Evolutionary conservation across 1,140 invertebrate genomes (phyloP).

Genomic region (Conopomorpha cramerella): DNA sequence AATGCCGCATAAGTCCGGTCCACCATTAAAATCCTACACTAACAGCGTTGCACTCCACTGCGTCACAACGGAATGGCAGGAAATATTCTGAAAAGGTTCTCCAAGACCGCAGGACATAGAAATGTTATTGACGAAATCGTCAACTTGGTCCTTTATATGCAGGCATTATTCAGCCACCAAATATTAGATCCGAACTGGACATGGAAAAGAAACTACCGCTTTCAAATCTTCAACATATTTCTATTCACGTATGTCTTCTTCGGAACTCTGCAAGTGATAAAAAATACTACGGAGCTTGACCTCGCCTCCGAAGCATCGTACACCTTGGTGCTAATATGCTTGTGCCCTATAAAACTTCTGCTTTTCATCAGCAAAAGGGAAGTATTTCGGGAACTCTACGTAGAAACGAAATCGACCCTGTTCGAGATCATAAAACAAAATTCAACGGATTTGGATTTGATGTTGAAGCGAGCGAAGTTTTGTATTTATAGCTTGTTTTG

Average conservation of each 20-base stretch:
- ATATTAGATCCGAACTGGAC: constrained; percentile 31
- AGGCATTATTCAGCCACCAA: constrained; percentile 28
- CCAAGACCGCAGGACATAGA: constrained; percentile 19
- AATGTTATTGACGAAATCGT: constrained; percentile 24
- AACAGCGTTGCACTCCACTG: too few species aligned
- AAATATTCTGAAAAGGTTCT: constrained; percentile 18
- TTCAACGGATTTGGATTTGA: constrained; percentile 7
- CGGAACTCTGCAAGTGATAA: constrained; percentile 23
- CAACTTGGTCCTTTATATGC: constrained; percentile 16
- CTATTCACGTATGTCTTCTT: constrained; percentile 28
- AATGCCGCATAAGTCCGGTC: too few species aligned
- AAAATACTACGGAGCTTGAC: constrained; percentile 14
- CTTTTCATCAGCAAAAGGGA: constrained; percentile 20
- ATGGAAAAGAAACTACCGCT: constrained; percentile 18
- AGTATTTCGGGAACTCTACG: constrained; percentile 19
- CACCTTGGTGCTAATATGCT: constrained; percentile 20
- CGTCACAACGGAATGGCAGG: too few species aligned
- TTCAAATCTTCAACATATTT: constrained; percentile 16
- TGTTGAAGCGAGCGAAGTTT: constrained; percentile 13
- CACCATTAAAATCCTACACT: too few species aligned
- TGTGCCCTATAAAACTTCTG: constrained; percentile 23
- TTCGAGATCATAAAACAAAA: constrained; percentile 16
- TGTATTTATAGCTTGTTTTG: constrained; percentile 14
- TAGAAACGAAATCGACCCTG: constrained; percentile 19
- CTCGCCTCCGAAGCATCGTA: constrained; percentile 27